phyloP scores from a whole-genome alignment of 2,888 invertebrate genomes.

The Pedicia rivosa region DNA sequence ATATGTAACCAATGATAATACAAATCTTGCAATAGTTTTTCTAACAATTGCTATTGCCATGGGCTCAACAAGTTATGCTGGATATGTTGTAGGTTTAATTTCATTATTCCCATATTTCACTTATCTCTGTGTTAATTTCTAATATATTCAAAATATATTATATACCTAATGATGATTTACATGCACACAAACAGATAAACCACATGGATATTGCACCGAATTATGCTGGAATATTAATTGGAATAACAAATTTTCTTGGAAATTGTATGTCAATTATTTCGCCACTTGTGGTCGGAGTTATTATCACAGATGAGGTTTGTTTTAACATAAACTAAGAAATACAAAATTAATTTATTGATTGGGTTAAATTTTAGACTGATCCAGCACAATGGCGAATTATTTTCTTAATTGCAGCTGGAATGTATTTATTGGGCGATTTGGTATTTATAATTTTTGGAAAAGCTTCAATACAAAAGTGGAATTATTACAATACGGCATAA shows the following conservation, averaged over 20 bases:
- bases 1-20: slow-evolving; percentile 27
- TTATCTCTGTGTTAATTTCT: too few species aligned
- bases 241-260: slow-evolving; percentile 65
- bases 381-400: slow-evolving; percentile 54
- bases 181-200: slow-evolving; percentile 55
- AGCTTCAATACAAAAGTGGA: slow-evolving; percentile 53
- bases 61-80: slow-evolving; percentile 58
- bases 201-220: slow-evolving; percentile 75
- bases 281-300: slow-evolving; percentile 52
- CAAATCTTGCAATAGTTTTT: slow-evolving; percentile 40
- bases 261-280: slow-evolving; percentile 66
- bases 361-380: slow-evolving; percentile 35
- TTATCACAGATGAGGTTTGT: slow-evolving; percentile 51
- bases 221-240: slow-evolving; percentile 71
- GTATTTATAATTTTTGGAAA: slow-evolving; percentile 53
- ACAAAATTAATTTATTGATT: not conserved
- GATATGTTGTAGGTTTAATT: slow-evolving; percentile 53
- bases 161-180: too few species aligned
- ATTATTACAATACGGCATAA: too few species aligned
- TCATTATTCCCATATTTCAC: too few species aligned
- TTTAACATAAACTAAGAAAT: too few species aligned
- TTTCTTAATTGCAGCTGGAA: slow-evolving; percentile 53
- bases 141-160: too few species aligned
- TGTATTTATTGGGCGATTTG: slow-evolving; percentile 52
- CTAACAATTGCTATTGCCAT: slow-evolving; percentile 57